phyloP scores from a whole-genome alignment of 2,888 invertebrate genomes.

The Xylocampa areola region DNA sequence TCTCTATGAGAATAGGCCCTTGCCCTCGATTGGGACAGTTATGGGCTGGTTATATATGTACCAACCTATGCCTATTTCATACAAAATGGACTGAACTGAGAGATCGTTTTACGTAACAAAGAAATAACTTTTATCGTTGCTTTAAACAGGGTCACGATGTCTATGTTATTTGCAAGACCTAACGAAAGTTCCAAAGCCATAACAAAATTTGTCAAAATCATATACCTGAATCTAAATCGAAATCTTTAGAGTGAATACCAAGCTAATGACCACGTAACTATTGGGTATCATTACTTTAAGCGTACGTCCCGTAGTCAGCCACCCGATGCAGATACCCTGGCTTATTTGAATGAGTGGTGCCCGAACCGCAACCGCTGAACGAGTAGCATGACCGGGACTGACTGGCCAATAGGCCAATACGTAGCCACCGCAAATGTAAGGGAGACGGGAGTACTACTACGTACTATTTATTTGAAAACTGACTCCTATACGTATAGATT shows the following conservation, averaged over 20 bases:
- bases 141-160: too few species aligned
- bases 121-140: too few species aligned
- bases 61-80: too few species aligned
- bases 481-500: constrained; percentile 25
- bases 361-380: constrained; percentile 69
- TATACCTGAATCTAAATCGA: constrained; percentile 13
- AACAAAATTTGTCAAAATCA: constrained; percentile 32
- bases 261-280: constrained; percentile 35
- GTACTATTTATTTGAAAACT: constrained; percentile 38
- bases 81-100: too few species aligned
- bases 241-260: constrained; percentile 31
- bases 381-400: constrained; percentile 57
- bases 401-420: constrained; percentile 63
- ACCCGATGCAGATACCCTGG: constrained; percentile 63
- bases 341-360: constrained; percentile 73
- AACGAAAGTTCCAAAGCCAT: constrained; percentile 11
- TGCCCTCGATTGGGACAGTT: too few species aligned
- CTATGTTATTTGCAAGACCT: too few species aligned
- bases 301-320: constrained; percentile 33
- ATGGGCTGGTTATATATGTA: too few species aligned
- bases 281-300: constrained; percentile 39
- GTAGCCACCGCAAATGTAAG: constrained; percentile 69
- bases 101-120: too few species aligned
- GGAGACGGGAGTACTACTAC: constrained; percentile 64
- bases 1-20: too few species aligned